Evolutionary conservation across 2,888 invertebrate genomes (phyloP).

Genomic region (Platycnemis pennipes): DNA sequence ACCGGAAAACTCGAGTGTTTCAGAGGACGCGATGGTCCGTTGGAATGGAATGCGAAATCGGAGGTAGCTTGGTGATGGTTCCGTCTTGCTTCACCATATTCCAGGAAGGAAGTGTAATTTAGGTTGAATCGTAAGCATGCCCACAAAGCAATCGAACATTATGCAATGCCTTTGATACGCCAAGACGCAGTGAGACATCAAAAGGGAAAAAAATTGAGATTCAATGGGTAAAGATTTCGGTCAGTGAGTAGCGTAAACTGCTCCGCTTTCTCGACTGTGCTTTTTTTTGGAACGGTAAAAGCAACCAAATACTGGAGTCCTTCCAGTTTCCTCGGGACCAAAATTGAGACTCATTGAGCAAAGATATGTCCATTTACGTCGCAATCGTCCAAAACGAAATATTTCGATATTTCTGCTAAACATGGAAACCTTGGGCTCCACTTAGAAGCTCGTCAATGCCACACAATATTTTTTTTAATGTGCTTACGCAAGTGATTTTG

Average conservation of each 20-base stretch:
- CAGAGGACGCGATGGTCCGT: no score
- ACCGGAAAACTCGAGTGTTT: no score
- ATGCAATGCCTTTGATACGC: background rate
- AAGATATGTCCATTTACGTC: background rate
- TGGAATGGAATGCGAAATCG: no score
- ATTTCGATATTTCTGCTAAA: background rate
- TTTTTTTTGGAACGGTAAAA: background rate
- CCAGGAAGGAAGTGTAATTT: no score
- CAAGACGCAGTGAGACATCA: background rate
- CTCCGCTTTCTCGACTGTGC: background rate
- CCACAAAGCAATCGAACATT: background rate
- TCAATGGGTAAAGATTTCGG: background rate
- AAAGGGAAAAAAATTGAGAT: background rate
- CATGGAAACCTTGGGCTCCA: background rate
- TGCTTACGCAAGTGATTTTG: background rate
- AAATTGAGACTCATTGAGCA: background rate
- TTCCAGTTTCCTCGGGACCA: background rate
- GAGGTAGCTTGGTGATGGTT: no score
- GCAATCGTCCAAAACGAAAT: background rate
- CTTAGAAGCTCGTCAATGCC: background rate
- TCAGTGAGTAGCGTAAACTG: background rate
- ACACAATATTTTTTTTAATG: background rate
- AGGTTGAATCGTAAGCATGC: background rate
- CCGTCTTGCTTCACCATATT: no score
- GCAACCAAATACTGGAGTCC: background rate